Conservation (phyloP, 2,797 vertebrate species). For the Syngnathus acus region DNA sequence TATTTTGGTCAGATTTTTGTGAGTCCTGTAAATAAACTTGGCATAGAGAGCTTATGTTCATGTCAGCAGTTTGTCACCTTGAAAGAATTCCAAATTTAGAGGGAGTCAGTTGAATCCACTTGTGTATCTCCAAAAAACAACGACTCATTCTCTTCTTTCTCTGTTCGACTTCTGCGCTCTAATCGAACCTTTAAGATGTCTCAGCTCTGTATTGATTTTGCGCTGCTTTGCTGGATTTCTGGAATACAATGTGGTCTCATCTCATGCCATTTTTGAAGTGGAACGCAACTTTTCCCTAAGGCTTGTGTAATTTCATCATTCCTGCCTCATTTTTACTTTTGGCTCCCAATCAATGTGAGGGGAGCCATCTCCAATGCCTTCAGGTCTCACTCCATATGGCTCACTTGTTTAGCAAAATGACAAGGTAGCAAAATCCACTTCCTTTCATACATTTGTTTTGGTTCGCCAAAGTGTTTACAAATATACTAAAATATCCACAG, state of each 20-base stretch:
- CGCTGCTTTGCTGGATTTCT: conserved; percentile 51
- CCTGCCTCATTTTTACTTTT: conserved; percentile 43
- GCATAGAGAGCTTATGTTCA: too few species aligned
- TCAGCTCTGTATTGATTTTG: conserved; percentile 56
- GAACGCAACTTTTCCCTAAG: conserved; percentile 62
- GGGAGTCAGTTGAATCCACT: background rate
- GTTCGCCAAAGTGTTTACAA: conserved; percentile 3
- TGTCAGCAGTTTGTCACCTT: too few species aligned
- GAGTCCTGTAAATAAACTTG: too few species aligned
- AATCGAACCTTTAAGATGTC: background rate
- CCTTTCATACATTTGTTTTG: conserved; percentile 31
- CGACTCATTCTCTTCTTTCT: background rate
- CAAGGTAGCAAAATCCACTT: conserved; percentile 13
- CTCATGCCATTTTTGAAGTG: conserved; percentile 54
- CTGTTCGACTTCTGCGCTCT: background rate
- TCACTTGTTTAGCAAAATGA: conserved; percentile 21
- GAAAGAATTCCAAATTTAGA: background rate
- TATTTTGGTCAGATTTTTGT: too few species aligned
- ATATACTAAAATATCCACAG: too few species aligned
- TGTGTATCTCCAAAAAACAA: background rate
- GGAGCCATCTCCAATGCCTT: conserved; percentile 41
- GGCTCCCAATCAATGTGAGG: conserved; percentile 44
- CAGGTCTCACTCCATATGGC: conserved; percentile 30
- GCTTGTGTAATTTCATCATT: conserved; percentile 59
- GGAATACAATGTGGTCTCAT: conserved; percentile 60